Evolutionary conservation across 1,140 invertebrate genomes (phyloP).

Genomic region (Cotesia typhae): DNA sequence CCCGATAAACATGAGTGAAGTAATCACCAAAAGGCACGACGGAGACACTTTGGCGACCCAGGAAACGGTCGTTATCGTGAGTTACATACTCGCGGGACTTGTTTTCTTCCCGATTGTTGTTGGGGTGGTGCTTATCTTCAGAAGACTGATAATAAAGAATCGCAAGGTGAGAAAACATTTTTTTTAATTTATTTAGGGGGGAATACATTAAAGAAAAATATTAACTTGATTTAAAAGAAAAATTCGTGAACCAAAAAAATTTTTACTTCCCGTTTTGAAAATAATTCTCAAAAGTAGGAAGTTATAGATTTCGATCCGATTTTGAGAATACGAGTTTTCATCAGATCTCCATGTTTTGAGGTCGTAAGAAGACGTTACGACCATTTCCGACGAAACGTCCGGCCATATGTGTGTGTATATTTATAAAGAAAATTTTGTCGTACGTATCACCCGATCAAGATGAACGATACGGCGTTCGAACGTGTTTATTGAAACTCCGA

Average conservation of each 20-base stretch:
- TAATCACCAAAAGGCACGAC: conserved; percentile 61
- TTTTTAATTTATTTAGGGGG: background rate
- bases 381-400: no score
- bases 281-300: no score
- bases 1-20: conserved; percentile 60
- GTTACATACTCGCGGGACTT: conserved; percentile 62
- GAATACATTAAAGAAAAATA: no score
- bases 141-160: conserved; percentile 67
- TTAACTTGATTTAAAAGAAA: background rate
- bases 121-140: conserved; percentile 63
- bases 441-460: no score
- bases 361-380: no score
- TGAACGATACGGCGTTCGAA: no score
- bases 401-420: no score
- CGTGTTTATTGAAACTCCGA: no score
- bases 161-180: conserved; percentile 57
- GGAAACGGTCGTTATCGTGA: conserved; percentile 62
- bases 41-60: conserved; percentile 61
- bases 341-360: no score
- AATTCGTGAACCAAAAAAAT: background rate
- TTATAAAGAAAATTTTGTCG: no score
- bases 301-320: no score
- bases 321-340: no score
- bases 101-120: conserved; percentile 64
- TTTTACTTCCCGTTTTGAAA: background rate